These are phyloP conservation scores for Brachyptera risi DNA, from an alignment of 2,888 invertebrate species.

Conservation along the genomic window DNA sequence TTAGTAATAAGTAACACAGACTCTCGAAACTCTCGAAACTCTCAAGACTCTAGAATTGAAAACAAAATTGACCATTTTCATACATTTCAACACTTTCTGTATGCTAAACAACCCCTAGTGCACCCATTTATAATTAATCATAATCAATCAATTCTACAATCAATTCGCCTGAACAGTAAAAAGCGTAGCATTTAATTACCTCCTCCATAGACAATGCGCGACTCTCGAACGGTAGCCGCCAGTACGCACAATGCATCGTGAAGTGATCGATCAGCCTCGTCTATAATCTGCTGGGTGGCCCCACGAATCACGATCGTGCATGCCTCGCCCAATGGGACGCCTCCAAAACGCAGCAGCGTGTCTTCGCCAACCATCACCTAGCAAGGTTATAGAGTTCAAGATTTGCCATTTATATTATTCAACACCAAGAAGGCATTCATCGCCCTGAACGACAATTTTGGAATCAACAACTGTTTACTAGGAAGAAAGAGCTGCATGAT, in stretches of 20 bases:
- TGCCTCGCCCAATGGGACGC: constrained; percentile 92
- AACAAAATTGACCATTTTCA: too few species aligned
- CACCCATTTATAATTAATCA: neutral
- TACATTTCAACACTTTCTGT: too few species aligned
- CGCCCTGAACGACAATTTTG: too few species aligned
- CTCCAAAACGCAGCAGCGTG: constrained; percentile 87
- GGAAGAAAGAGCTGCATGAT: too few species aligned
- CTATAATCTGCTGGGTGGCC: constrained; percentile 96
- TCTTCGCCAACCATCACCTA: constrained; percentile 97
- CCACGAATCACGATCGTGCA: constrained; percentile 96
- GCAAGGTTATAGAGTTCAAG: too few species aligned
- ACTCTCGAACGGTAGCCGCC: constrained; percentile 91
- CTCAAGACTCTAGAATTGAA: too few species aligned
- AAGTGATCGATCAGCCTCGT: constrained; percentile 96
- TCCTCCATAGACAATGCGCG: constrained; percentile 87
- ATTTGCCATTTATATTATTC: too few species aligned
- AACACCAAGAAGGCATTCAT: too few species aligned
- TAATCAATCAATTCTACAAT: constrained; percentile 16
- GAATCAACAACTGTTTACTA: too few species aligned
- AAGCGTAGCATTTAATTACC: constrained; percentile 52
- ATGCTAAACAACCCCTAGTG: too few species aligned
- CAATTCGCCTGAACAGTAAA: neutral
- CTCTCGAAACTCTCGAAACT: too few species aligned
- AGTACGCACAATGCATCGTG: constrained; percentile 98
- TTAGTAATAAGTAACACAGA: too few species aligned